Percentiles rank a stretch among this genome's conserved stretches.
Conservation (phyloP, 2,113 vertebrate genomes). For the Ploceus nigricollis region DNA sequence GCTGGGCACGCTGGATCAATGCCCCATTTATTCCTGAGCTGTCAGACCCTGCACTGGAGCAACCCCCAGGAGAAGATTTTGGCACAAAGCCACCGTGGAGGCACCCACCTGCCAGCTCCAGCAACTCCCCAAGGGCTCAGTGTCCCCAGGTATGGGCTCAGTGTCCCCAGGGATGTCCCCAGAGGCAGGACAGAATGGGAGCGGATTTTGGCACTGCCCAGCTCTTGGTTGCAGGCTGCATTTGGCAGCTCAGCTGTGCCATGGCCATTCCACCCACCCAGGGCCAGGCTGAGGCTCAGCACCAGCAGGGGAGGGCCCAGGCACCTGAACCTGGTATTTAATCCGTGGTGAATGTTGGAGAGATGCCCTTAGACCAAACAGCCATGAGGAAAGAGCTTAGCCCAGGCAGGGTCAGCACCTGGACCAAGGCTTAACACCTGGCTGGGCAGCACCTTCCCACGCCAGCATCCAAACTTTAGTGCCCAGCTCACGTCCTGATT, state of each 20-base stretch:
- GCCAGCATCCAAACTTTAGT: background rate
- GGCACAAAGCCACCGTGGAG: fast-evolving
- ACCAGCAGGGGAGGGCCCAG: background rate
- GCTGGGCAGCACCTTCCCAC: background rate
- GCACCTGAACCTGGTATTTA: background rate
- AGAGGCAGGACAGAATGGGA: background rate
- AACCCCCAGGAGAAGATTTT: background rate
- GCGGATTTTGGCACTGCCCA: background rate
- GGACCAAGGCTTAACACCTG: fast-evolving
- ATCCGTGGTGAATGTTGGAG: fast-evolving
- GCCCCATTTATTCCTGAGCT: background rate
- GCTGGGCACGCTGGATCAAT: background rate
- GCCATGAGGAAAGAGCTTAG: background rate
- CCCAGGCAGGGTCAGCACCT: background rate
- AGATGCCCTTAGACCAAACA: background rate
- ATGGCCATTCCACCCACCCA: fast-evolving
- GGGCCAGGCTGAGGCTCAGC: background rate
- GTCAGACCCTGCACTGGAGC: fast-evolving
- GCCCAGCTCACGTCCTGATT: background rate
- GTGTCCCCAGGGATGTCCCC: background rate
- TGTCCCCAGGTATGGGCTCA: background rate
- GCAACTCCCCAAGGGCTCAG: background rate
- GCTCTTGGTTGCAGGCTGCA: background rate
- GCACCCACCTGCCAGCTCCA: background rate
- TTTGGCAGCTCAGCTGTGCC: background rate